phyloP scores from a whole-genome alignment of 1,140 invertebrate genomes.

The Drosophila quadrilineata region DNA sequence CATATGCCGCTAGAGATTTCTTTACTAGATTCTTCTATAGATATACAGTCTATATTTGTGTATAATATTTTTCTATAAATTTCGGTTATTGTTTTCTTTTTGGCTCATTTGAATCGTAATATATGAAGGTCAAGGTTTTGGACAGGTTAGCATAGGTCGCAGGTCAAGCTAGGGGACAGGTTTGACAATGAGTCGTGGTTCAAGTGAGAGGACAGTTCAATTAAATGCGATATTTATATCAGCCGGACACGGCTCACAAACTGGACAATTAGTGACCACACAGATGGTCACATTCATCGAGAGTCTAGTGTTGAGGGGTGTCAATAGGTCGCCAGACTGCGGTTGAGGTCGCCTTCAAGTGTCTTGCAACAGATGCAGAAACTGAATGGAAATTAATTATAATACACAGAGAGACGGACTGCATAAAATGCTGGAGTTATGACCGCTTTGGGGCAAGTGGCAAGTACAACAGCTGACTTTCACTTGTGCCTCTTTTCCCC shows the following conservation, averaged over 20 bases:
- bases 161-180: no score
- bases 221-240: slow-evolving; percentile 76
- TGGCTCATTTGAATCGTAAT: slow-evolving; percentile 38
- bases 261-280: slow-evolving; percentile 51
- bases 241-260: slow-evolving; percentile 69
- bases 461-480: slow-evolving; percentile 49
- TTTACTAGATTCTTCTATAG: background rate
- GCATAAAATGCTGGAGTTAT: slow-evolving; percentile 47
- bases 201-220: slow-evolving; percentile 61
- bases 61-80: background rate
- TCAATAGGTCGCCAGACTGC: slow-evolving; percentile 19
- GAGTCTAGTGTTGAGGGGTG: slow-evolving; percentile 27
- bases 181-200: no score
- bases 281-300: slow-evolving; percentile 18
- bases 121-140: slow-evolving; percentile 31
- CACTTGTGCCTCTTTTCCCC: slow-evolving; percentile 4
- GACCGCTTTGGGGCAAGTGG: slow-evolving; percentile 1
- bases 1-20: background rate
- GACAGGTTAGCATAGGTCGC: background rate
- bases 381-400: slow-evolving; percentile 64
- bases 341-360: slow-evolving; percentile 1
- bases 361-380: slow-evolving; percentile 50
- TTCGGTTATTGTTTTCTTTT: background rate
- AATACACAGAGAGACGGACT: slow-evolving; percentile 13
- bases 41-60: background rate